Conservation (phyloP, 1,140 invertebrate species). For the Chironomus tepperi region DNA sequence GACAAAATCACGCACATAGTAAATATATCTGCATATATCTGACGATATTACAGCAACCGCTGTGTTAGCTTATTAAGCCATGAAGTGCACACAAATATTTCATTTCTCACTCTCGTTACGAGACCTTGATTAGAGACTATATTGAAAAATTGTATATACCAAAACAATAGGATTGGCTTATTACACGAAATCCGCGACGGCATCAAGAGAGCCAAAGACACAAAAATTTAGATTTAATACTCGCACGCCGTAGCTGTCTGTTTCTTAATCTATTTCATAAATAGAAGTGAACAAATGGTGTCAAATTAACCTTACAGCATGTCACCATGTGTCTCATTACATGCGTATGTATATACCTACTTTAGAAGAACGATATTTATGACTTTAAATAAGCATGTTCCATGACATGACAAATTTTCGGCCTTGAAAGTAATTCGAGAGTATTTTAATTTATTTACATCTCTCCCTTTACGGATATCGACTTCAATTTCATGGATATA, state of each 20-base stretch:
- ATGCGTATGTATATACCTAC: too few relatives aligned
- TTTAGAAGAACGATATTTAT: too few relatives aligned
- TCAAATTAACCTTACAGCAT: conserved; percentile 16
- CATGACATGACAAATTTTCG: background rate
- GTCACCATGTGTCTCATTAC: background rate
- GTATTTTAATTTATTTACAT: background rate
- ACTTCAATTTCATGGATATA: too few relatives aligned
- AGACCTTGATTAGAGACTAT: background rate
- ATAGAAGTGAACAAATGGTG: conserved; percentile 9
- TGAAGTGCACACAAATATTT: background rate
- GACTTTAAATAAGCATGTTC: too few relatives aligned
- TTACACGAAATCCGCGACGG: too few relatives aligned
- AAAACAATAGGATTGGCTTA: too few relatives aligned
- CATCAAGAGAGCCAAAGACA: too few relatives aligned
- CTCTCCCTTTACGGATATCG: too few relatives aligned
- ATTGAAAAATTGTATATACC: too few relatives aligned
- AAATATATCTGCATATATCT: background rate
- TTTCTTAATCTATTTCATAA: background rate
- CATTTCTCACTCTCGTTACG: background rate
- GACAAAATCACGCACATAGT: background rate
- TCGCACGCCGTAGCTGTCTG: too few relatives aligned
- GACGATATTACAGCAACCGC: background rate
- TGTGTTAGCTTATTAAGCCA: conserved; percentile 1
- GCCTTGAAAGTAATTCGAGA: background rate
- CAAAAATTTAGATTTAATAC: background rate